Percentiles rank a stretch among this genome's conserved stretches.
Evolutionary conservation across 2,113 vertebrate genomes (phyloP).

Genomic region (Crotalus viridis): DNA sequence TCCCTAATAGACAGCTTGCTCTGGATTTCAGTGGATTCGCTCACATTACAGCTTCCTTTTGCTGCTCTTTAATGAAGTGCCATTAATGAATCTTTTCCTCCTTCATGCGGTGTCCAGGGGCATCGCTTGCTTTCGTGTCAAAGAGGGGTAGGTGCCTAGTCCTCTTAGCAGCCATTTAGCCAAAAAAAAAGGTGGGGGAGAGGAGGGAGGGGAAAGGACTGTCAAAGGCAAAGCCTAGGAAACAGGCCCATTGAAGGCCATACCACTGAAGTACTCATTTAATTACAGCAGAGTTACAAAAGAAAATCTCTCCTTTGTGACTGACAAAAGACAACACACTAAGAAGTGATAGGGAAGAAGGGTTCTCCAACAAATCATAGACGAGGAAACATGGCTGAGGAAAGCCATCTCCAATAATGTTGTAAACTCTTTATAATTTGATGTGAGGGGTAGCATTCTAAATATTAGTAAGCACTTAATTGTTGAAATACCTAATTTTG

Average conservation of each 20-base stretch:
- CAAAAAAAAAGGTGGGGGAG: not conserved
- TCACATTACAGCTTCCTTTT: slow-evolving; percentile 72
- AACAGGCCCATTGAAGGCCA: slow-evolving; percentile 74
- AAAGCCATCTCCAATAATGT: slow-evolving; percentile 73
- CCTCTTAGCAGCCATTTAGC: slow-evolving; percentile 71
- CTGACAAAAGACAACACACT: slow-evolving; percentile 81
- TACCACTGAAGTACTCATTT: slow-evolving; percentile 76
- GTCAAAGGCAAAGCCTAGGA: slow-evolving; percentile 80
- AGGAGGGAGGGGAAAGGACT: slow-evolving; percentile 73
- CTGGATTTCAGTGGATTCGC: slow-evolving; percentile 74
- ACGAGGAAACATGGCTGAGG: slow-evolving; percentile 76
- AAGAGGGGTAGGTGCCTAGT: slow-evolving; percentile 73
- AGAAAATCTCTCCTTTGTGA: slow-evolving; percentile 81
- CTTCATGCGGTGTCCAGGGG: slow-evolving; percentile 70
- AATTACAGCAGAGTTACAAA: slow-evolving; percentile 82
- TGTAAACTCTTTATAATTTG: slow-evolving; percentile 65
- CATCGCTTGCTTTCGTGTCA: slow-evolving; percentile 79
- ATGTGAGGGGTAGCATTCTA: slow-evolving; percentile 54
- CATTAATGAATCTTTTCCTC: slow-evolving; percentile 86
- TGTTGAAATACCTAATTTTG: slow-evolving; percentile 56
- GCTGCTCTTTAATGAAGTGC: slow-evolving; percentile 83
- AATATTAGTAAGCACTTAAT: slow-evolving; percentile 51
- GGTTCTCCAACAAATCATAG: slow-evolving; percentile 70
- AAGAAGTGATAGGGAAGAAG: slow-evolving; percentile 73
- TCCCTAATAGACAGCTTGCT: slow-evolving; percentile 82